Conservation (phyloP, 2,888 invertebrate species). For the Phalangium opilio region DNA sequence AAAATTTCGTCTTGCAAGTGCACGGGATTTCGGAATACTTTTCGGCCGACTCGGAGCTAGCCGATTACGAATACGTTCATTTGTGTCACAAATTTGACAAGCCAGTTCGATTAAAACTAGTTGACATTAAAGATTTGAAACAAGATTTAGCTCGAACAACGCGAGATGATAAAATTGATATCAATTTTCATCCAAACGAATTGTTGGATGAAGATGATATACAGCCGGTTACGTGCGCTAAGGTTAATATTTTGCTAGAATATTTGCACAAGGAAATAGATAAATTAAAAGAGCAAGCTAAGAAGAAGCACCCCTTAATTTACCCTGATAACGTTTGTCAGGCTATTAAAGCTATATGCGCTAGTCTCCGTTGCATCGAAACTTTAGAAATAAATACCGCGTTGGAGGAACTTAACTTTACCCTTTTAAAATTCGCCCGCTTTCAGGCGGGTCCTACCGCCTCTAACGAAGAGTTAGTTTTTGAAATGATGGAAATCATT, state of each 20-base stretch:
- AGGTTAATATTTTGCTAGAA: conserved; percentile 69
- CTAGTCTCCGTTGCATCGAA: conserved; percentile 72
- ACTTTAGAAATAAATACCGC: conserved; percentile 70
- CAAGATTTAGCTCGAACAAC: conserved; percentile 35
- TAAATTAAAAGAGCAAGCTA: conserved; percentile 27
- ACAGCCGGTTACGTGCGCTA: conserved; percentile 61
- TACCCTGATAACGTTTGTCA: conserved; percentile 49
- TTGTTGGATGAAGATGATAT: conserved; percentile 57
- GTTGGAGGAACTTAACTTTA: conserved; percentile 38
- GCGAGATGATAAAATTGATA: conserved; percentile 60
- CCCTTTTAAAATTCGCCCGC: conserved; percentile 15
- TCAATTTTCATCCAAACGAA: conserved; percentile 58
- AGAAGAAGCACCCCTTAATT: conserved; percentile 33
- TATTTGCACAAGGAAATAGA: conserved; percentile 33
- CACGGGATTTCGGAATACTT: conserved; percentile 80
- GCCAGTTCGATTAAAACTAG: conserved; percentile 56
- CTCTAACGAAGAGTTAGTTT: not conserved
- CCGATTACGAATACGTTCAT: conserved; percentile 84
- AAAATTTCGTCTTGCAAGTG: conserved; percentile 55
- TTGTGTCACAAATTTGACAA: conserved; percentile 81
- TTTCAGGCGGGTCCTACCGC: not conserved
- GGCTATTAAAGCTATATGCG: conserved; percentile 81
- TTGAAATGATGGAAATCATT: not conserved
- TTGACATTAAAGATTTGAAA: conserved; percentile 45
- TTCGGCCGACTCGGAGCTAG: conserved; percentile 60